Base-by-base conservation (phyloP, 37 sponge, comb jelly and placozoan species). In the Crambe crambe region DNA sequence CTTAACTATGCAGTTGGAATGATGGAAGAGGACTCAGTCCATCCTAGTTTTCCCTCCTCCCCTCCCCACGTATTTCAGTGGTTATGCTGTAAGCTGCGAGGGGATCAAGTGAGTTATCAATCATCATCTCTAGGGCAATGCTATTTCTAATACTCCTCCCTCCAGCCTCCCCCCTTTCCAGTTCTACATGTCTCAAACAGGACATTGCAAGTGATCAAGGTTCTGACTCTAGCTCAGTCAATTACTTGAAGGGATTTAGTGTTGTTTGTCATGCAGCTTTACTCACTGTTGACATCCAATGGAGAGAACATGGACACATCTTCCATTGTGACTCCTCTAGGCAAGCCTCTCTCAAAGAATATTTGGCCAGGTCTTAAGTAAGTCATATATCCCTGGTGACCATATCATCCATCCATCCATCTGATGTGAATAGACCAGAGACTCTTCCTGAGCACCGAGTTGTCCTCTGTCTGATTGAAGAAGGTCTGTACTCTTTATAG, bases 31-130 rank as follows among this genome's bases (percentile, higher is more conserved):
- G 59, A 37, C 5, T 20, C 27, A 26, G 21, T 44, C 23, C 68
- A 5, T 21, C 1, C 36, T 6, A 18, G 37, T 30, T 17, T 78
- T 3, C 78, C 78, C 12, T 38, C 51, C 36, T 65, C 74, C 2
- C 83, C 83, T 22, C 83, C 75, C 30, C 74, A 74, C 37, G 39
- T 82, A 2, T 9, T 82, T 29, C 74, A 73, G 22, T 82, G 83
- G 83, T 67, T 82, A 29, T 37, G 17, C 20, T 41, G 17, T 26
- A 61, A 58, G 37, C 64, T 73, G 1, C 54, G 43, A 60, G 64
- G 23, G 21, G 60, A 72, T 26, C 38, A 64, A 38, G 66, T 72
- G 21, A 4, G 21, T 36, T 42, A 25, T 6, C 26, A 35, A 36
- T 18, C 35, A 4, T 9, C 39, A 9, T 43, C 3, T 31, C 22